Conservation (phyloP, 2,113 vertebrate genomes). For the Archocentrus centrarchus region DNA sequence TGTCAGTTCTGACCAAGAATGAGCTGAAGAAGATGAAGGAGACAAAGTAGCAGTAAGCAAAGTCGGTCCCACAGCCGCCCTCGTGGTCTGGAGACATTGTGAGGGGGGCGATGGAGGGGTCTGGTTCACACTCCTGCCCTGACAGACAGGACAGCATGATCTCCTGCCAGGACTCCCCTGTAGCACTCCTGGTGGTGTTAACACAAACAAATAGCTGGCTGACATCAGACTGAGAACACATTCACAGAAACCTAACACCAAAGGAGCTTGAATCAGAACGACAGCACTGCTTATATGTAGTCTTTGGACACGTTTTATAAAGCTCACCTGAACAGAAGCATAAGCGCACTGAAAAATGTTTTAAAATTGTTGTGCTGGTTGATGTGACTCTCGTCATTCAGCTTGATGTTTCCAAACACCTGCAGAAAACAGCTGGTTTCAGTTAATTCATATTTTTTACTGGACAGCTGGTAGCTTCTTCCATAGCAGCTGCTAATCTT, state of each 20-base stretch:
- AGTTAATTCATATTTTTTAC: background rate
- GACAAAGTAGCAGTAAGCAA: slow-evolving; percentile 98
- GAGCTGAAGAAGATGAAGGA: slow-evolving; percentile 99
- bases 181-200: slow-evolving; percentile 88
- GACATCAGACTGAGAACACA: background rate
- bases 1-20: slow-evolving; percentile 89
- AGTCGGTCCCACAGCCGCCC: slow-evolving; percentile 91
- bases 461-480: background rate
- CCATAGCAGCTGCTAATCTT: background rate
- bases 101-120: slow-evolving; percentile 83
- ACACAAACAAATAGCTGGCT: background rate
- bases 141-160: slow-evolving; percentile 98
- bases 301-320: background rate
- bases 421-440: slow-evolving; percentile 55
- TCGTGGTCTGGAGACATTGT: slow-evolving; percentile 81
- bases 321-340: slow-evolving; percentile 96
- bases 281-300: background rate
- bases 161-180: slow-evolving; percentile 98
- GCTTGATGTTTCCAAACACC: slow-evolving; percentile 98
- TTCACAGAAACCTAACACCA: background rate
- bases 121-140: slow-evolving; percentile 91
- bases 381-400: slow-evolving; percentile 96
- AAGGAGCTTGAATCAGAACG: background rate
- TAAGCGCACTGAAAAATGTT: slow-evolving; percentile 94
- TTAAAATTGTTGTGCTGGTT: slow-evolving; percentile 99